These are phyloP conservation scores for Drosophila nr. perissopoda DNA, from an alignment of 2,888 invertebrate species.

Conservation along the genomic window DNA sequence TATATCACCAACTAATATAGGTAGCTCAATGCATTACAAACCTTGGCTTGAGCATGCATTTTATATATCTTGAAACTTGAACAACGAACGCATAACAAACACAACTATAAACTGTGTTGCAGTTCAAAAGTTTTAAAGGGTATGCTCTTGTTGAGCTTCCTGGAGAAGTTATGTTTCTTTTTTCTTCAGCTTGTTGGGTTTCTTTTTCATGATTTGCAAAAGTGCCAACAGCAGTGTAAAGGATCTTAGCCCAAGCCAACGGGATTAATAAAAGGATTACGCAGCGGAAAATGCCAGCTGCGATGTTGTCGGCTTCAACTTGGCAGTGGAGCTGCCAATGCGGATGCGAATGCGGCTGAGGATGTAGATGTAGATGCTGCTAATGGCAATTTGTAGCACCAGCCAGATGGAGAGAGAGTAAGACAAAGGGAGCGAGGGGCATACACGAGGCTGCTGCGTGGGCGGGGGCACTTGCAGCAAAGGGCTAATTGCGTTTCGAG, in stretches of 20 bases:
- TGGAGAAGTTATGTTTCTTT: conserved; percentile 1
- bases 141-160: conserved; percentile 9
- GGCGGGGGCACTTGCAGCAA: conserved; percentile 56
- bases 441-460: background rate
- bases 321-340: conserved; percentile 62
- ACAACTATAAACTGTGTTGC: background rate
- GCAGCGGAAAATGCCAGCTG: conserved; percentile 82
- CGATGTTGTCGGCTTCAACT: conserved; percentile 62
- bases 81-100: background rate
- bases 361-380: conserved; percentile 42
- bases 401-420: conserved; percentile 30
- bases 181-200: conserved; percentile 44
- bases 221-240: conserved; percentile 77
- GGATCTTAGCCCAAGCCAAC: conserved; percentile 78
- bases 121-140: conserved; percentile 14
- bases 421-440: background rate
- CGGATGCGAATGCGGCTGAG: conserved; percentile 44
- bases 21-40: background rate
- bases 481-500: conserved; percentile 70
- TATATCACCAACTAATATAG: background rate
- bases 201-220: conserved; percentile 74
- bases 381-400: conserved; percentile 72
- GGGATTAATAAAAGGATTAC: conserved; percentile 83
- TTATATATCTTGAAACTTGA: background rate
- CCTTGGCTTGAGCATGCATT: background rate